A percentile compares a stretch with the other conserved stretches of the same genome.
phyloP scores from a whole-genome alignment of 92 coral and sea anemone species.

The Siderastrea radians region DNA sequence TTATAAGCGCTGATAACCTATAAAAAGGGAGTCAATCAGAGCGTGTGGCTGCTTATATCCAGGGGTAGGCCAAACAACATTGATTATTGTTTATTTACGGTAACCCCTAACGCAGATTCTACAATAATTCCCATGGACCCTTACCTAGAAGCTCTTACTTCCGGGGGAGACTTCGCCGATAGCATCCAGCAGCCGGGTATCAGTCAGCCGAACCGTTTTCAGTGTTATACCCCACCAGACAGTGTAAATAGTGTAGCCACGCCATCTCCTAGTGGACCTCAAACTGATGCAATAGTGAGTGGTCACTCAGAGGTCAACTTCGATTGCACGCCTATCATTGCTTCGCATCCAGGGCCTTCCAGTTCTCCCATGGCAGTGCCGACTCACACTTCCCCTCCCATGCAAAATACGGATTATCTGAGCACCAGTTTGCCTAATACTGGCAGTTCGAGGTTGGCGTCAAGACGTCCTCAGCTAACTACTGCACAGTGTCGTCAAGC shows the following conservation, averaged over 20 bases:
- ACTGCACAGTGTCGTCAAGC: slow-evolving; percentile 41
- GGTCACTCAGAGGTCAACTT: not conserved
- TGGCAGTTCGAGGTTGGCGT: not conserved
- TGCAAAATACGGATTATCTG: not conserved
- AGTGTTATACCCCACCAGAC: slow-evolving; percentile 37
- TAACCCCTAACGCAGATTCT: not conserved
- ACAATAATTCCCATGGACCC: not conserved
- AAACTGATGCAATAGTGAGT: not conserved
- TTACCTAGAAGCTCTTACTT: not conserved
- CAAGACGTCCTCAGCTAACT: slow-evolving; percentile 28
- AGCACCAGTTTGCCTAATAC: not conserved
- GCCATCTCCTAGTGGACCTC: slow-evolving; percentile 19
- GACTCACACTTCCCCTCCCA: not conserved
- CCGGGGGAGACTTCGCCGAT: not conserved
- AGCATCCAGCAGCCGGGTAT: not conserved
- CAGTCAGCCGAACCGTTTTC: not conserved
- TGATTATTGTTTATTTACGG: not conserved
- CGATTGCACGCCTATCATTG: not conserved
- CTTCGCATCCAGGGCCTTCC: not conserved
- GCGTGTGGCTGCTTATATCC: too few species aligned
- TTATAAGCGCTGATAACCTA: too few species aligned
- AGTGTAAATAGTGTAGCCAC: slow-evolving; percentile 20
- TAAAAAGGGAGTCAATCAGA: too few species aligned
- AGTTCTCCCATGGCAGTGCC: not conserved
- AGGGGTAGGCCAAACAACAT: not conserved